phyloP scores from a whole-genome alignment of 1,140 invertebrate genomes.

The Dysdera silvatica region DNA sequence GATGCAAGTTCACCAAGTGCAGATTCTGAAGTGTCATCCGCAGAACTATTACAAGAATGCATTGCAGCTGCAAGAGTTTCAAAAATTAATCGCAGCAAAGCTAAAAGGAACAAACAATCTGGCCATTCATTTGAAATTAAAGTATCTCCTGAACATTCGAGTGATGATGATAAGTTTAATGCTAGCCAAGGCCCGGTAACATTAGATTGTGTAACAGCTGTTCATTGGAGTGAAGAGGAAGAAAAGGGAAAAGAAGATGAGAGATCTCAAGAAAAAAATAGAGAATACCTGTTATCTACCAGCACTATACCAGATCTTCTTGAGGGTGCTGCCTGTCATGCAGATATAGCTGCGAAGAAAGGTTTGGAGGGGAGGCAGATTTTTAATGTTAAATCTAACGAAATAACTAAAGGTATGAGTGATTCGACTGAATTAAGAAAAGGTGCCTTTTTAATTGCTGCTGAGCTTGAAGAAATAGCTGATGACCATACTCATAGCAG shows the following conservation, averaged over 20 bases:
- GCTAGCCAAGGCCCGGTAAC: not conserved
- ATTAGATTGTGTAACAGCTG: not conserved
- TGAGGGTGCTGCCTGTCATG: conserved; percentile 19
- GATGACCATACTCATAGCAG: conserved; percentile 46
- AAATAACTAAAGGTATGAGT: conserved; percentile 27
- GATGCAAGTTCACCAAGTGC: no score
- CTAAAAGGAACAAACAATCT: conserved; percentile 16
- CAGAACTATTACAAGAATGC: no score
- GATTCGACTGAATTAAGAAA: conserved; percentile 50
- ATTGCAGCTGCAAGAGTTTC: no score
- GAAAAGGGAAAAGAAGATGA: conserved; percentile 31
- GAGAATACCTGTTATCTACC: no score
- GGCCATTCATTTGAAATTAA: conserved; percentile 19
- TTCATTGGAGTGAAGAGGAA: conserved; percentile 17
- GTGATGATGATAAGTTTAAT: conserved; percentile 26
- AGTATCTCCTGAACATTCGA: conserved; percentile 19
- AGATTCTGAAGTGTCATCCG: no score
- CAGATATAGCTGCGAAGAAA: conserved; percentile 2
- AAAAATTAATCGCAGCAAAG: not conserved
- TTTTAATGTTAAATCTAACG: conserved; percentile 21
- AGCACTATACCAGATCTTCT: conserved; percentile 21
- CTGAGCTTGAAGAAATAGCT: conserved; percentile 17
- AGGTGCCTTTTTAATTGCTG: conserved; percentile 42
- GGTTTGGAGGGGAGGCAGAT: no score
- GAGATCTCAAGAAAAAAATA: conserved; percentile 31